Base-by-base conservation (phyloP, 1,140 invertebrate genomes). In the Drosophila ambigua region DNA sequence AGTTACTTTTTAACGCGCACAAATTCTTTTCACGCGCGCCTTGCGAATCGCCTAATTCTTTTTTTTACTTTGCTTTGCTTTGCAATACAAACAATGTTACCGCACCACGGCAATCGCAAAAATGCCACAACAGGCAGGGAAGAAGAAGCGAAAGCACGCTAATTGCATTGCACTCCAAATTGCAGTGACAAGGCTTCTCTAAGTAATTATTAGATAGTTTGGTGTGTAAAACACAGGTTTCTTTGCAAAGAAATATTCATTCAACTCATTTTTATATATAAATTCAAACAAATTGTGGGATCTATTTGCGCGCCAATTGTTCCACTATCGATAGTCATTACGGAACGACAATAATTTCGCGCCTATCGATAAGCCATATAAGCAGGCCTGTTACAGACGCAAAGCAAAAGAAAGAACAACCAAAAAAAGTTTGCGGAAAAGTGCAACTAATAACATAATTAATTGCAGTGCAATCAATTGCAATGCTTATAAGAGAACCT, bases 391-490 rank as follows among this genome's bases (percentile, higher is more conserved):
- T 24, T 9, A 44, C 66, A 57, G 62, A 60, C 69, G 72, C 77
- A 72, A 81, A 82, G 73, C 59, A 59, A 74, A 74, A 87, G 67
- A 78, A 82, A 85, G 59, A 74, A 84, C 66, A 77, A 71, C 44
- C 53, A 71, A 51, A 66, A 73, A 82, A 84, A 81, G 65, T 77
- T 85, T 85, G 81, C 77, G 82, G 81, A 85, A 85, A 87, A 87
- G 83, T 85, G 82, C 83, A 85, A 68, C 62, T 59, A 62, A 74
- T 63, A 78, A 75, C 75, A 71, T 69, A 74, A 49, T 72, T 72
- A 62, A 71, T 61, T 53, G 61, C 62, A 72, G 66, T 48, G 24
- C 45, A 62, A 46, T 57, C 58, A 48, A 24, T 66, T 55, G 81
- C 78, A 67, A 75, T 82, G 83, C 73, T 51, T 49, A 52, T 20